These are phyloP conservation scores for Channa striata DNA, from an alignment of 2,797 vertebrate species.

Conservation along the genomic window DNA sequence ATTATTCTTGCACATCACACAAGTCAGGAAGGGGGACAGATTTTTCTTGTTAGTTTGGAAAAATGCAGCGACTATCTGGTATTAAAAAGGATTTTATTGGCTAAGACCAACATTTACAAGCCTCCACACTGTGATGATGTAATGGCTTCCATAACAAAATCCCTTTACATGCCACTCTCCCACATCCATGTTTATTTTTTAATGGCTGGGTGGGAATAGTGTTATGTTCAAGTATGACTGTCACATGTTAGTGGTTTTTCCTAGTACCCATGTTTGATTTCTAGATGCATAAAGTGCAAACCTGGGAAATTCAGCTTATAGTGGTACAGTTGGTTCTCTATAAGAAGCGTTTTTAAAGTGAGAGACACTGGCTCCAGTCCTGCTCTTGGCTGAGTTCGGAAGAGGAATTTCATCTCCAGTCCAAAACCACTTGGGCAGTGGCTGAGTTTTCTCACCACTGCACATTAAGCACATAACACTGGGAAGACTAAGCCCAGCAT, in stretches of 20 bases:
- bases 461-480: not conserved
- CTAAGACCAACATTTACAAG: conserved; percentile 17
- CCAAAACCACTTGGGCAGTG: not conserved
- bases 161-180: conserved; percentile 31
- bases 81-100: conserved; percentile 28
- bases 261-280: conserved; percentile 24
- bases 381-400: not conserved
- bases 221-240: conserved; percentile 29
- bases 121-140: conserved; percentile 47
- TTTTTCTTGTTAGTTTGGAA: not conserved
- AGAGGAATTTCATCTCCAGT: not conserved
- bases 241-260: conserved; percentile 7
- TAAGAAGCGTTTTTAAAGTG: not conserved
- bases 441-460: not conserved
- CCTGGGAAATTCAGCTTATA: conserved; percentile 7
- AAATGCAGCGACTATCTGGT: conserved; percentile 4
- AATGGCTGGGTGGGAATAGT: conserved; percentile 44
- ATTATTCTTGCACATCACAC: not conserved
- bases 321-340: not conserved
- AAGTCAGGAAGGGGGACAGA: not conserved
- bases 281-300: conserved; percentile 5
- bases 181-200: conserved; percentile 42
- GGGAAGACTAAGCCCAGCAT: not conserved
- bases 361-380: not conserved
- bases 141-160: conserved; percentile 34